Conservation (phyloP, 2,113 vertebrate species). For the Probosciger aterrimus region DNA sequence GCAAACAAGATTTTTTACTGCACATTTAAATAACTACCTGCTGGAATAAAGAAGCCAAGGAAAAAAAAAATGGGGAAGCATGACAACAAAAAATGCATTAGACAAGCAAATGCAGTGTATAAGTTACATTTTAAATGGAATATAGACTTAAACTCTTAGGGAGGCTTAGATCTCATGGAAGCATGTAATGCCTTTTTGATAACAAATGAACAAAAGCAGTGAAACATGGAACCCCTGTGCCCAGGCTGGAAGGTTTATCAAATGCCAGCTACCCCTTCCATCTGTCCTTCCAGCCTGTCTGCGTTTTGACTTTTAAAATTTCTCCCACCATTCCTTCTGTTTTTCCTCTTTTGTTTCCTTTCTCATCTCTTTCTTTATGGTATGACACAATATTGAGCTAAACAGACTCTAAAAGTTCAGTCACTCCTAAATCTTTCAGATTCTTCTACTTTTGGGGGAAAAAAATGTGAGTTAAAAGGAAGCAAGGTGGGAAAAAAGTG, state of each 20-base stretch:
- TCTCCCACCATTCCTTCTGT: background rate
- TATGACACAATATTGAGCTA: background rate
- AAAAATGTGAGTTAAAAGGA: background rate
- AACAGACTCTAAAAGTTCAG: background rate
- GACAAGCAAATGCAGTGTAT: background rate
- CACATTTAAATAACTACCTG: background rate
- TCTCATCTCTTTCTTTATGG: background rate
- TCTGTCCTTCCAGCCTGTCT: background rate
- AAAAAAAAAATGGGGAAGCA: background rate
- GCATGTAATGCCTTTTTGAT: background rate
- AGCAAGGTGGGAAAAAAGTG: accelerated
- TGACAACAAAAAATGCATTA: background rate
- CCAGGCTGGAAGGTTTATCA: background rate
- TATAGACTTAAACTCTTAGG: background rate
- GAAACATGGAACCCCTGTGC: background rate
- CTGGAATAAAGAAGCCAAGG: background rate
- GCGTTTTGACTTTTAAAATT: background rate
- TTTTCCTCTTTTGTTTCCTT: background rate
- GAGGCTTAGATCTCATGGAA: background rate
- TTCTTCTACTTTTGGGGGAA: background rate
- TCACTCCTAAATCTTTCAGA: background rate
- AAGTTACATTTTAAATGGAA: background rate
- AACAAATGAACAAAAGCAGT: background rate
- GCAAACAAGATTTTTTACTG: background rate
- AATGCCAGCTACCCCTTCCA: background rate